Evolutionary conservation across 1,140 invertebrate species (phyloP).

Genomic region (Drosophila baimaii): DNA sequence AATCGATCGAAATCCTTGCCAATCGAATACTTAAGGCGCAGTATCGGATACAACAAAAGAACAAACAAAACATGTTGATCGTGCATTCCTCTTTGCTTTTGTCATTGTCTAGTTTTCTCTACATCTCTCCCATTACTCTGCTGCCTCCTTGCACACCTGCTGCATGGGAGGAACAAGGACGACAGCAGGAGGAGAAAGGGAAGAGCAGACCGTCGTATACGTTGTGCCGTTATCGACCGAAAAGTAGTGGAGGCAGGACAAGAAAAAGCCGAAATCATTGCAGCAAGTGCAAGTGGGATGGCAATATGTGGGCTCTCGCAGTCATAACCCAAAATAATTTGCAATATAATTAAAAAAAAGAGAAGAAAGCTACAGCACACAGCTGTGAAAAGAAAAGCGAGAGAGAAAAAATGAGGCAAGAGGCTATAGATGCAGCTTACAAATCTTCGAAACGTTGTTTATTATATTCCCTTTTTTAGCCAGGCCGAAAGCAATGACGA

Average conservation of each 20-base stretch:
- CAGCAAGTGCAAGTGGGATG: slow-evolving; percentile 44
- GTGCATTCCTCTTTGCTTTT: not conserved
- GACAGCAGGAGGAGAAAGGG: slow-evolving; percentile 22
- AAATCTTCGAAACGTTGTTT: not conserved
- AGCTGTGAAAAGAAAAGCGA: not conserved
- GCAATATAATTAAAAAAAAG: slow-evolving; percentile 19
- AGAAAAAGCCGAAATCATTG: slow-evolving; percentile 6
- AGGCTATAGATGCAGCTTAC: not conserved
- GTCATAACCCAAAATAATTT: slow-evolving; percentile 39
- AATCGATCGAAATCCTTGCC: not conserved
- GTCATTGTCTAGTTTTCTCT: slow-evolving; percentile 7
- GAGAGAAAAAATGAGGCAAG: not conserved
- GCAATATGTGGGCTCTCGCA: slow-evolving; percentile 9
- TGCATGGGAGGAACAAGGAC: slow-evolving; percentile 42
- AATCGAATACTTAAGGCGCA: not conserved
- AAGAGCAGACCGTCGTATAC: slow-evolving; percentile 4
- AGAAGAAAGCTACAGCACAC: not conserved
- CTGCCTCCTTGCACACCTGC: slow-evolving; percentile 35
- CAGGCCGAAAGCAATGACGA: slow-evolving; percentile 44
- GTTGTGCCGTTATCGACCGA: slow-evolving; percentile 37
- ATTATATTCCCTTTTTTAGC: slow-evolving; percentile 12
- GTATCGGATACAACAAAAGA: not conserved
- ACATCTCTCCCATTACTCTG: not conserved
- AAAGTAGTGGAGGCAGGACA: slow-evolving; percentile 18
- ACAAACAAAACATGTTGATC: slow-evolving; percentile 12